A percentile compares a stretch with the other conserved stretches of the same genome.
Conservation (phyloP, 2,113 vertebrate genomes). For the Pseudorasbora parva region DNA sequence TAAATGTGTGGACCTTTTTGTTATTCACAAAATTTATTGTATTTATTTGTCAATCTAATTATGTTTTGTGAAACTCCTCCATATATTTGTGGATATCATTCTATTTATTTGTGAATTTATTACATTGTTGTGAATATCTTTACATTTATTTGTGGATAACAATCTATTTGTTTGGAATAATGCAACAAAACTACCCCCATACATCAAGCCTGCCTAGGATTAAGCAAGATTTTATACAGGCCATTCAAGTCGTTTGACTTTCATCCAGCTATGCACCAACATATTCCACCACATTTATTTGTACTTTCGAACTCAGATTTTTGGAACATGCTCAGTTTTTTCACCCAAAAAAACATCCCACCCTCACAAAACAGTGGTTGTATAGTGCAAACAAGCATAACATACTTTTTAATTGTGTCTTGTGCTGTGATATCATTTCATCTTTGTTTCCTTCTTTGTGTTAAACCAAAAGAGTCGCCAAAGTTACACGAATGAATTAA, state of each 20-base stretch:
- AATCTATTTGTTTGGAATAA: too few species aligned
- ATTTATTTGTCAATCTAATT: too few species aligned
- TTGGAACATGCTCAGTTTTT: neutral
- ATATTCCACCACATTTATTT: constrained; percentile 17
- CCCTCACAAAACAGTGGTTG: neutral
- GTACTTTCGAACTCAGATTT: neutral
- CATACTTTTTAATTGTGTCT: neutral
- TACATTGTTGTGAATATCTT: too few species aligned
- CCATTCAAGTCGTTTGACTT: neutral
- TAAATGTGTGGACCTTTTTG: too few species aligned
- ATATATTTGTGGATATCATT: too few species aligned
- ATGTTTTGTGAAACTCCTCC: too few species aligned
- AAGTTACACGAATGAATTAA: constrained; percentile 31
- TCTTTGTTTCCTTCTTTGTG: constrained; percentile 1
- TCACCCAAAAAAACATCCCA: neutral
- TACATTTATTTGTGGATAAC: too few species aligned
- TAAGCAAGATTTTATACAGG: neutral
- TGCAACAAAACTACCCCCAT: too few species aligned
- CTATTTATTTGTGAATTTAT: too few species aligned
- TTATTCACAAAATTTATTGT: too few species aligned
- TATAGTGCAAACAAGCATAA: neutral
- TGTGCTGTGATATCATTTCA: neutral
- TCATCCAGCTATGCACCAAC: neutral
- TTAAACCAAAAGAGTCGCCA: neutral
- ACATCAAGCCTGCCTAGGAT: neutral